Evolutionary conservation across 2,113 vertebrate species (phyloP), one percentile per base, ranked within the genome.

Genomic region (Patagioenas fasciata): DNA sequence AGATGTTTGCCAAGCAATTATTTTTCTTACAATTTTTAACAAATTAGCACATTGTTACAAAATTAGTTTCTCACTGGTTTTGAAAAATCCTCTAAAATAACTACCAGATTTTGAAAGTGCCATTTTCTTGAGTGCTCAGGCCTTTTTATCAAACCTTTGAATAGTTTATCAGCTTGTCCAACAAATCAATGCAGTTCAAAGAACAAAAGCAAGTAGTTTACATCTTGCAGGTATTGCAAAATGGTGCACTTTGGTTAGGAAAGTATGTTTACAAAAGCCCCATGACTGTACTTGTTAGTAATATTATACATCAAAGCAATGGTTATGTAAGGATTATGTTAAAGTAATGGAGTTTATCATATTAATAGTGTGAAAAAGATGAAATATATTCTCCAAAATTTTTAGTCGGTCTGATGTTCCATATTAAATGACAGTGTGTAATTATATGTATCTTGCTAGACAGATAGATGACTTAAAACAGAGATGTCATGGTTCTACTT

Each of bases 111-210:
- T 53, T 6, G 42, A 56, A 88, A 56, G 31, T 42, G 15, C 21
- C 26, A 4, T 54, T 92, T 90, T 75, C 47, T 85, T 66, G 53
- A 86, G 28, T 10, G 5, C 29, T 89, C 29, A 26, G 42, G 57
- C 26, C 12, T 60, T 90, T 91, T 95, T 56, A 70, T 56, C 13
- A 38, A 47, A 38, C 32, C 29, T 81, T 64, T 93, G 81, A 60
- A 51, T 29, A 29, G 15, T 24, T 81, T 40, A 54, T 14, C 15
- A 25, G 54, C 32, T 62, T 77, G 32, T 64, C 56, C 51, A 71
- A 57, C 31, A 51, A 60, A 91, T 95, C 81, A 42, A 83, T 96
- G 54, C 32, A 60, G 84, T 80, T 73, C 81, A 94, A 92, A 95
- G 86, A 70, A 72, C 75, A 60, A 48, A 89, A 79, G 64, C 40